phyloP scores from a whole-genome alignment of 2,797 vertebrate genomes.

The Rhodeus uyekii region DNA sequence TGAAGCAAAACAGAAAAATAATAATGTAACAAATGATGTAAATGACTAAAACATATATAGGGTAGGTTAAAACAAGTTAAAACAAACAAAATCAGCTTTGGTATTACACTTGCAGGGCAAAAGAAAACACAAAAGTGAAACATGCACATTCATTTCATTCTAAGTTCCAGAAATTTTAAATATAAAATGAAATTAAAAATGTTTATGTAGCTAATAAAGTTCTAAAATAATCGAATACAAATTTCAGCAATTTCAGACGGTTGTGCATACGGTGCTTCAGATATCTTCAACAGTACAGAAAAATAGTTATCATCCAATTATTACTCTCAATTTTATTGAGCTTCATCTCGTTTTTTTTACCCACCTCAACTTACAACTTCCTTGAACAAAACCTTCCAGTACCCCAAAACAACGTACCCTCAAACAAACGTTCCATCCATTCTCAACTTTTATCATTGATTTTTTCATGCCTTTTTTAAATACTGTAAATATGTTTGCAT shows the following conservation, averaged over 20 bases:
- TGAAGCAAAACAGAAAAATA: not conserved
- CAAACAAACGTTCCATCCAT: not conserved
- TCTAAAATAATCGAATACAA: not conserved
- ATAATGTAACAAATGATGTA: conserved; percentile 20
- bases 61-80: conserved; percentile 1
- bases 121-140: not conserved
- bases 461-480: too few relatives aligned
- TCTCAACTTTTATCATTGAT: too few relatives aligned
- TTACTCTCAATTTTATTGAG: not conserved
- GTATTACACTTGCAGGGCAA: conserved; percentile 38
- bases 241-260: not conserved
- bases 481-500: not conserved
- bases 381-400: not conserved
- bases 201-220: not conserved
- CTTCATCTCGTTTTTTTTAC: conserved; percentile 11
- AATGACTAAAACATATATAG: conserved; percentile 22
- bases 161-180: not conserved
- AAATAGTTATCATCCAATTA: not conserved
- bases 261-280: conserved; percentile 10
- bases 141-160: not conserved
- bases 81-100: conserved; percentile 39
- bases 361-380: conserved; percentile 1
- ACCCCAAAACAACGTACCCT: not conserved
- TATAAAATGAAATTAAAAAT: not conserved
- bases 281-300: conserved; percentile 8